Evolutionary conservation across 2,113 vertebrate species (phyloP), one percentile per base, ranked within the genome.

Genomic region (Paralichthys olivaceus): DNA sequence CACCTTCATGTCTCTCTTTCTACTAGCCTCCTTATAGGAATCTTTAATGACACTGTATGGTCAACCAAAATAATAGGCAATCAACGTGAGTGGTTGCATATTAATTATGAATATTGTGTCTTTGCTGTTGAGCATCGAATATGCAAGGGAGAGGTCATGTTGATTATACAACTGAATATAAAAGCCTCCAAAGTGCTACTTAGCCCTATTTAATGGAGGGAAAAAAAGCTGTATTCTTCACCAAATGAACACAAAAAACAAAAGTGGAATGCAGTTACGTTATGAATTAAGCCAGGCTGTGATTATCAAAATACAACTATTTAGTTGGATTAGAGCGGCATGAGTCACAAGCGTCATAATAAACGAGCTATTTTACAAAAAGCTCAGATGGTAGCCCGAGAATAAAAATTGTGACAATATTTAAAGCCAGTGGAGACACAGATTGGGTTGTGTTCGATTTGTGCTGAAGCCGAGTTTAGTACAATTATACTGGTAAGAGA

Each of bases 41-140:
- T 66, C 55, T 37, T 8, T 79, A 79, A 84, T 80, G 69, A 63
- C 47, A 69, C 70, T 69, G 49, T 61, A 66, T 86, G 86, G 76
- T 83, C 81, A 85, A 72, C 72, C 58, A 83, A 86, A 84, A 84
- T 66, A 81, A 84, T 54, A 80, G 74, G 34, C 58, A 79, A 86
- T 87, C 70, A 83, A 25, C 80, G 49, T 77, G 61, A 81, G 62
- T 73, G 59, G 67, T 45, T 64, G 15, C 60, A 78, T 72, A 58
- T 82, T 75, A 80, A 82, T 87, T 82, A 82, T 77, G 57, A 69
- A 75, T 89, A 83, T 64, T 84, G 45, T 81, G 43, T 73, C 25
- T 77, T 77, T 77, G 60, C 74, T 84, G 71, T 23, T 59, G 13
- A 75, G 72, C 28, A 65, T 59, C 80, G 60, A 80, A 73, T 77